Conservation (phyloP, 2,113 vertebrate species). For the Capreolus pygargus region DNA sequence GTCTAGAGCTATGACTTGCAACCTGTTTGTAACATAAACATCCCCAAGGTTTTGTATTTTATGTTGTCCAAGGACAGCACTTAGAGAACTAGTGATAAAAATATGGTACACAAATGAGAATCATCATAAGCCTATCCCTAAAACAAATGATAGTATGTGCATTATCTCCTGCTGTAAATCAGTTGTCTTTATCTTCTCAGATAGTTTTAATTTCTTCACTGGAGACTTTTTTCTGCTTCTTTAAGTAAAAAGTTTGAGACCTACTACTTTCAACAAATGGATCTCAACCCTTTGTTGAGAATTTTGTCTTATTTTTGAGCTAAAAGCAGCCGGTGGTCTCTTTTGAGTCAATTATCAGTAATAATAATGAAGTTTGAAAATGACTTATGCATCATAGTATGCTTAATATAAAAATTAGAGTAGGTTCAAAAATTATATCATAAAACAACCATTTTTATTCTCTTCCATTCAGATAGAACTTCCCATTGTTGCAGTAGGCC, state of each 20-base stretch:
- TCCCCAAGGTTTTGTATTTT: neutral
- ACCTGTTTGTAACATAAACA: neutral
- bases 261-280: neutral
- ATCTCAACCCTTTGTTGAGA: neutral
- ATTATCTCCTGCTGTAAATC: neutral
- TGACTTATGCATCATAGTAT: neutral
- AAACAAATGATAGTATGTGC: neutral
- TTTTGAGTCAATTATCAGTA: neutral
- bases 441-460: neutral
- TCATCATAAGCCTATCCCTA: neutral
- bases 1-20: neutral
- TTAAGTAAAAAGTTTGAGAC: neutral
- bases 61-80: neutral
- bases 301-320: neutral
- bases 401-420: neutral
- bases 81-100: neutral
- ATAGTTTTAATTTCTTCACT: neutral
- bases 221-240: neutral
- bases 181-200: neutral
- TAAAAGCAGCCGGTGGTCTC: neutral
- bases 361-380: neutral
- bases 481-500: neutral
- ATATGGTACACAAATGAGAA: neutral
- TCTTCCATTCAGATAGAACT: neutral
- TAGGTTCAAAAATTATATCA: neutral